Base-by-base conservation (phyloP, 2,113 vertebrate genomes). In the Hiodon tergisus region DNA sequence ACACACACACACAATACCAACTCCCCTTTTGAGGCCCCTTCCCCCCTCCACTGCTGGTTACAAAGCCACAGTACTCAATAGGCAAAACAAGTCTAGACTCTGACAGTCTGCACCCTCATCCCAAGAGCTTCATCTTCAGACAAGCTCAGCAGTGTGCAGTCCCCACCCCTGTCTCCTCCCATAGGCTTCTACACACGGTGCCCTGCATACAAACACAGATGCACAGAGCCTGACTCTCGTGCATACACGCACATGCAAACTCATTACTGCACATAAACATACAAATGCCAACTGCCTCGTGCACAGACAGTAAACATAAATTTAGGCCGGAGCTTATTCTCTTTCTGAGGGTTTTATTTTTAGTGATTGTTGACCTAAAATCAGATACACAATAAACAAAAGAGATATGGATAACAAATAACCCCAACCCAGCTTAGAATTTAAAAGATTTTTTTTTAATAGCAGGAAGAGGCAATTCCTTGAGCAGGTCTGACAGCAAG, bases 1-100 rank as follows among this genome's bases (percentile, higher is more conserved):
- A 69, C 54, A 66, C 5, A 57, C 6, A 16, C 16, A 5, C 16
- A 4, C 47, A 69, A 14, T 16, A 68, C 47, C 13, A 0, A 17
- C 54, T 17, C 59, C 59, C 48, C 59, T 72, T n/a, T 68, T 58
- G 54, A 9, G n/a, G 50, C 13, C 68, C 68, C n/a, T 14, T 10
- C 78, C 73, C 73, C 80, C 63, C 51, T 1, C 73, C 74, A 80
- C 78, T 83, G 81, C 79, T 79, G 75, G 77, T 82, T 84, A 86
- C 84, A 87, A 89, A 73, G 88, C 85, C 83, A 81, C 72, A 82
- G 71, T 79, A 83, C 83, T 86, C 69, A 73, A 60, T 81, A 78
- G 82, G 86, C 85, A 78, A 77, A 83, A 81, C 83, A 82, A 81
- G 86, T 85, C 87, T 87, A 89, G 85, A 89, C 87, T 84, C 76